Evolutionary conservation across 2,888 invertebrate genomes (phyloP).

Genomic region (Schrankia costaestrigalis): DNA sequence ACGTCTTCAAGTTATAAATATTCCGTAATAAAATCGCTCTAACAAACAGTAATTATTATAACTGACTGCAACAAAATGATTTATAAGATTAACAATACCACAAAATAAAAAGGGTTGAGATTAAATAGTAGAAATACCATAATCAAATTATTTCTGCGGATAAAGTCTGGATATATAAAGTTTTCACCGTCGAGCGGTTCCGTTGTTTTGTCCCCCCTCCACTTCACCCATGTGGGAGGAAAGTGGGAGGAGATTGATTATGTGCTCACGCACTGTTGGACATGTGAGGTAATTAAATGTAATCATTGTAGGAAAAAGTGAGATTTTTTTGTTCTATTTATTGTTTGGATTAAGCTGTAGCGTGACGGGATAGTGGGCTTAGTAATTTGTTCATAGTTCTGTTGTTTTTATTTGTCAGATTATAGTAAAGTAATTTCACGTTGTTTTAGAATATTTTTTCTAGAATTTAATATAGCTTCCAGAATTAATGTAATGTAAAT

Average conservation of each 20-base stretch:
- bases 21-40: too few species aligned
- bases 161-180: conserved; percentile 24
- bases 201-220: conserved; percentile 26
- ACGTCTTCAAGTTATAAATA: too few species aligned
- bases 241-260: conserved; percentile 51
- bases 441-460: too few species aligned
- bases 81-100: too few species aligned
- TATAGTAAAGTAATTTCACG: too few species aligned
- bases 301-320: conserved; percentile 47
- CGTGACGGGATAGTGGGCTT: background rate
- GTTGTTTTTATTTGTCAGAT: too few species aligned
- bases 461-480: too few species aligned
- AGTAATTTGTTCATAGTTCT: too few species aligned
- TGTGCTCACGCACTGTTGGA: conserved; percentile 52
- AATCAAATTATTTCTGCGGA: conserved; percentile 18
- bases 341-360: conserved; percentile 11
- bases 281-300: conserved; percentile 62
- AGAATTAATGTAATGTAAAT: too few species aligned
- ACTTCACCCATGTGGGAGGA: conserved; percentile 15
- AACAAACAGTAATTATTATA: too few species aligned
- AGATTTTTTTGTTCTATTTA: conserved; percentile 25
- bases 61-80: too few species aligned
- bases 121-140: conserved; percentile 16
- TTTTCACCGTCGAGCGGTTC: conserved; percentile 29
- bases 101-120: conserved; percentile 47